phyloP scores from a whole-genome alignment of 2,888 invertebrate genomes.

The Gastracanthus pulcherrimus region DNA sequence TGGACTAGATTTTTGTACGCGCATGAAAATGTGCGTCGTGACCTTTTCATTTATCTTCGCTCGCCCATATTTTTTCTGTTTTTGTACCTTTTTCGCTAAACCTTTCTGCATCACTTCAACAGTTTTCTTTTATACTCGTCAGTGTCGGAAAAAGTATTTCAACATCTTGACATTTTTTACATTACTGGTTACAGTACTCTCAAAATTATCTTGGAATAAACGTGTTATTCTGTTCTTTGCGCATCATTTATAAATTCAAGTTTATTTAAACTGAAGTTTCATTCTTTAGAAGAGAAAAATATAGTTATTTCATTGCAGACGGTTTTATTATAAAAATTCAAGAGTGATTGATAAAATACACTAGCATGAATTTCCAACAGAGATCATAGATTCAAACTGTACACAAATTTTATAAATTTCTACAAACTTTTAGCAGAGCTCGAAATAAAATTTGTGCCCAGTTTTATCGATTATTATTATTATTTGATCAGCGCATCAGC shows the following conservation, averaged over 20 bases:
- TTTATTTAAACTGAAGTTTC: background rate
- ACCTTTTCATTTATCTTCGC: conserved; percentile 17
- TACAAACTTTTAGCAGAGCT: too few species aligned
- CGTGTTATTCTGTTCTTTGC: background rate
- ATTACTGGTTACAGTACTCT: background rate
- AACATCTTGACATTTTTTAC: background rate
- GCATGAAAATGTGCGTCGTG: conserved; percentile 7
- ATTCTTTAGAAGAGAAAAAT: conserved; percentile 10
- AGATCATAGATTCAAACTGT: background rate
- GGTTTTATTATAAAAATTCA: too few species aligned
- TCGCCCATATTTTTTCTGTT: background rate
- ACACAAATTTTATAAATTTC: too few species aligned
- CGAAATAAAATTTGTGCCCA: too few species aligned
- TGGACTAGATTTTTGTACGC: conserved; percentile 51
- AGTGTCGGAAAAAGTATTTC: conserved; percentile 8
- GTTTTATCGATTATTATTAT: too few species aligned
- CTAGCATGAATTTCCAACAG: background rate
- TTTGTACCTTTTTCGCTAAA: conserved; percentile 19
- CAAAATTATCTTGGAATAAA: conserved; percentile 18
- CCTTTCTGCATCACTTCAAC: conserved; percentile 13
- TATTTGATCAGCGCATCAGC: too few species aligned
- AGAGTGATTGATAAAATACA: too few species aligned
- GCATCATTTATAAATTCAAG: background rate
- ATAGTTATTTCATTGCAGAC: too few species aligned
- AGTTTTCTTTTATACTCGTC: background rate